These are phyloP conservation scores for Listrodromus nycthemerus DNA, from an alignment of 2,888 invertebrate genomes.

Conservation along the genomic window DNA sequence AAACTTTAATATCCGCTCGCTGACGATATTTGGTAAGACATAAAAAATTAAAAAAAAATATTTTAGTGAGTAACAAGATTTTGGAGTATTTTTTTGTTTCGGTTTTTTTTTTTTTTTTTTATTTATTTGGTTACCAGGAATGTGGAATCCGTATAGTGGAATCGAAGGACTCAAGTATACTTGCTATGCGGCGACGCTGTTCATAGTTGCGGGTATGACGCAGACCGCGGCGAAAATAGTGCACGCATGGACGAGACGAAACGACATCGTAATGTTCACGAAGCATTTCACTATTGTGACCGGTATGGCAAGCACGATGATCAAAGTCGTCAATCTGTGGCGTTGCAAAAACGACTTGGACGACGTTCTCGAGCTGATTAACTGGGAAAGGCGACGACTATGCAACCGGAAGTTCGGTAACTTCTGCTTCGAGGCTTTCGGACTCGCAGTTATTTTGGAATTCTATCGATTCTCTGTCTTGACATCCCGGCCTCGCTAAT, in stretches of 20 bases:
- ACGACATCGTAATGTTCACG: conserved; percentile 50
- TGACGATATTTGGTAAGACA: conserved; percentile 54
- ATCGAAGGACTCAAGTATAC: conserved; percentile 37
- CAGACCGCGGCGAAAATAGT: conserved; percentile 44
- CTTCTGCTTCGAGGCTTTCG: neutral
- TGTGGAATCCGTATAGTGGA: conserved; percentile 57
- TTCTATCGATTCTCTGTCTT: too few species aligned
- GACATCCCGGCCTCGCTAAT: neutral
- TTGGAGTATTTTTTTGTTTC: neutral
- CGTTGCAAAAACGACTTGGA: conserved; percentile 38
- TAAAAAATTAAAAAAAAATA: conserved; percentile 8
- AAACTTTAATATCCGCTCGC: conserved; percentile 50
- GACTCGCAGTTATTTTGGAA: too few species aligned
- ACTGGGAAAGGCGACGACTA: conserved; percentile 59
- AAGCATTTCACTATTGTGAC: conserved; percentile 53
- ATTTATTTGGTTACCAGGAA: conserved; percentile 20
- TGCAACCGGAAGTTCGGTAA: conserved; percentile 64
- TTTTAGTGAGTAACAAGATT: neutral
- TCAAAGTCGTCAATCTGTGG: conserved; percentile 59
- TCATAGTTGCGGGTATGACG: conserved; percentile 56
- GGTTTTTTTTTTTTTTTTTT: neutral
- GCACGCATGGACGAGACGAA: conserved; percentile 54
- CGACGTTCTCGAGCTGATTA: conserved; percentile 46
- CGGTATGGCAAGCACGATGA: conserved; percentile 58
- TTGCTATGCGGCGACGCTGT: conserved; percentile 51